These are phyloP conservation scores for Dendrolimus kikuchii DNA, from an alignment of 1,140 invertebrate genomes.

Conservation along the genomic window DNA sequence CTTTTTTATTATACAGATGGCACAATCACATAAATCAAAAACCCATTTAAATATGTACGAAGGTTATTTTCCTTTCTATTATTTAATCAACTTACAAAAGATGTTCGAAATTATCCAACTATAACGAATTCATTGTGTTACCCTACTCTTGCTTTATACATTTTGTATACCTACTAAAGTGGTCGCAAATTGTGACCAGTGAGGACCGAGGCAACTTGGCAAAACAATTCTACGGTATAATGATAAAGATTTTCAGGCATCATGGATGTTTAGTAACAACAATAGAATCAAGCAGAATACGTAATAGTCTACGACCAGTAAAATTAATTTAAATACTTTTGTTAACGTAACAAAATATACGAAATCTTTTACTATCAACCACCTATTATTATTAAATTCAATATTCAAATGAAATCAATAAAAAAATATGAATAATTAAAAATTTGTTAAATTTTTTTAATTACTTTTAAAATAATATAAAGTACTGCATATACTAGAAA, in stretches of 20 bases:
- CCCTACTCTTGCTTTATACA: conserved; percentile 11
- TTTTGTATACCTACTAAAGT: too few species aligned
- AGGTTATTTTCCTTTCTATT: too few species aligned
- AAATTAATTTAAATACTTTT: conserved; percentile 28
- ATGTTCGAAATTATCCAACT: conserved; percentile 6
- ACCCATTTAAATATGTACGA: too few species aligned
- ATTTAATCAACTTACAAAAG: too few species aligned
- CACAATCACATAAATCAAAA: too few species aligned
- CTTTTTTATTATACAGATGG: too few species aligned
- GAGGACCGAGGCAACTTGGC: conserved; percentile 42
- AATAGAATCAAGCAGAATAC: conserved; percentile 26
- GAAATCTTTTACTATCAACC: background rate
- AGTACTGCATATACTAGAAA: too few species aligned
- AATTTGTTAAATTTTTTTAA: too few species aligned
- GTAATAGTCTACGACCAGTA: conserved; percentile 39
- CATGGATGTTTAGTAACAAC: conserved; percentile 49
- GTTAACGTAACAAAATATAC: conserved; percentile 7
- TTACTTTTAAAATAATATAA: too few species aligned
- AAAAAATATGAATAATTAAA: too few species aligned
- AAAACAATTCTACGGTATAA: conserved; percentile 32
- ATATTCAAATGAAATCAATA: too few species aligned
- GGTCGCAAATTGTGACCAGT: conserved; percentile 16
- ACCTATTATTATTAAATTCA: too few species aligned
- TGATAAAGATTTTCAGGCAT: conserved; percentile 53
- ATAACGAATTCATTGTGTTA: conserved; percentile 12